phyloP scores from a whole-genome alignment of 2,113 vertebrate genomes.

The Onychorhynchus coronatus region DNA sequence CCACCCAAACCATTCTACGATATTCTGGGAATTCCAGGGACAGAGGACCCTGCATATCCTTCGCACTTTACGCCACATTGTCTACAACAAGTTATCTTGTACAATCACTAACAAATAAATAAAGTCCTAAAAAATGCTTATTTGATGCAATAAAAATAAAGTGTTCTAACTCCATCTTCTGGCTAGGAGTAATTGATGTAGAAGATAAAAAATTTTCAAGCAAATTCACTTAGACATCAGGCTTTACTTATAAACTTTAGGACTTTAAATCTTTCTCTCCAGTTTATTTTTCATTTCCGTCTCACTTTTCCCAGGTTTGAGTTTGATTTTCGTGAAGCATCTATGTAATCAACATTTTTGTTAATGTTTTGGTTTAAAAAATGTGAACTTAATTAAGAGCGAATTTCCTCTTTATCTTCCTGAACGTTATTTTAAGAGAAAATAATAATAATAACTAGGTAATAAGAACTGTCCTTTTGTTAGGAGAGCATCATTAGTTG shows the following conservation, averaged over 20 bases:
- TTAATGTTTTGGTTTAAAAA: background rate
- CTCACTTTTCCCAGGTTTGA: background rate
- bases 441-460: background rate
- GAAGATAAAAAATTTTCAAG: background rate
- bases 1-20: background rate
- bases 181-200: background rate
- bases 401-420: background rate
- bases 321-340: background rate
- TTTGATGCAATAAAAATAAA: background rate
- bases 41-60: background rate
- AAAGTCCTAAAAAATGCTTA: background rate
- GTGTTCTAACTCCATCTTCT: conserved; percentile 21
- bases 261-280: background rate
- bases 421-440: background rate
- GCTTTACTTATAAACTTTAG: background rate
- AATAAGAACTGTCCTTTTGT: background rate
- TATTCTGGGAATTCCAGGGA: background rate
- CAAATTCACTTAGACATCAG: background rate
- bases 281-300: background rate
- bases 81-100: background rate
- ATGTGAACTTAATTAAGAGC: background rate
- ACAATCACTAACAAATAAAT: background rate
- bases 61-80: background rate
- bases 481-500: background rate
- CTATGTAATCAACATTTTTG: background rate